phyloP scores from a whole-genome alignment of 2,113 vertebrate genomes.

The Halichoeres trimaculatus region DNA sequence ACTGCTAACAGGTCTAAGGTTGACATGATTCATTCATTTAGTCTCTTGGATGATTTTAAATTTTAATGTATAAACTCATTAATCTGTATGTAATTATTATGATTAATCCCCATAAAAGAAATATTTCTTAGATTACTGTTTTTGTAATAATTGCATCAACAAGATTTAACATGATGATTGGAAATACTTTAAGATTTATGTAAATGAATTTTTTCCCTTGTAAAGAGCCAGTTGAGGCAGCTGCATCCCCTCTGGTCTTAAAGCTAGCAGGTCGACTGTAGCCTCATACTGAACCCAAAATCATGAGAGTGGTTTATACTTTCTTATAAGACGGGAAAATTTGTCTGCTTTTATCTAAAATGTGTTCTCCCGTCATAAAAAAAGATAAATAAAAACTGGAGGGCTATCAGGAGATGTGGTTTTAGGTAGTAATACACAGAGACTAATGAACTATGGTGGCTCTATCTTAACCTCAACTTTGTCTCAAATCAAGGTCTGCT shows the following conservation, averaged over 20 bases:
- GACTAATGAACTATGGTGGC: too few relatives aligned
- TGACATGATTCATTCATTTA: not conserved
- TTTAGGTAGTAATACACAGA: not conserved
- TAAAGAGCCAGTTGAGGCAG: too few relatives aligned
- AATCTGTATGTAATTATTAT: not conserved
- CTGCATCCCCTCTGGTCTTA: not conserved
- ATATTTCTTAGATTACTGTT: not conserved
- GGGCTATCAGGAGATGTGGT: not conserved
- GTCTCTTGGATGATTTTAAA: not conserved
- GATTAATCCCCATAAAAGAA: too few relatives aligned
- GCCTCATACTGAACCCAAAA: too few relatives aligned
- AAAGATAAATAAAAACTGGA: not conserved
- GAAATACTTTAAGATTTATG: not conserved
- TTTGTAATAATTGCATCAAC: too few relatives aligned
- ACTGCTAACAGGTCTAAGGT: slow-evolving; percentile 16
- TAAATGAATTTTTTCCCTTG: too few relatives aligned
- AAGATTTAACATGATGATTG: not conserved
- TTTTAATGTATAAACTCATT: not conserved
- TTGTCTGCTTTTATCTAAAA: not conserved
- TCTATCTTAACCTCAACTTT: too few relatives aligned
- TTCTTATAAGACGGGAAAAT: not conserved
- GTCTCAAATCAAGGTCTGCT: too few relatives aligned
- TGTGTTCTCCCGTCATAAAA: too few relatives aligned
- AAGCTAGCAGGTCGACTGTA: not conserved
- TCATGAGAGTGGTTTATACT: not conserved